Conservation (phyloP, 2,888 invertebrate species). For the Tineola bisselliella region DNA sequence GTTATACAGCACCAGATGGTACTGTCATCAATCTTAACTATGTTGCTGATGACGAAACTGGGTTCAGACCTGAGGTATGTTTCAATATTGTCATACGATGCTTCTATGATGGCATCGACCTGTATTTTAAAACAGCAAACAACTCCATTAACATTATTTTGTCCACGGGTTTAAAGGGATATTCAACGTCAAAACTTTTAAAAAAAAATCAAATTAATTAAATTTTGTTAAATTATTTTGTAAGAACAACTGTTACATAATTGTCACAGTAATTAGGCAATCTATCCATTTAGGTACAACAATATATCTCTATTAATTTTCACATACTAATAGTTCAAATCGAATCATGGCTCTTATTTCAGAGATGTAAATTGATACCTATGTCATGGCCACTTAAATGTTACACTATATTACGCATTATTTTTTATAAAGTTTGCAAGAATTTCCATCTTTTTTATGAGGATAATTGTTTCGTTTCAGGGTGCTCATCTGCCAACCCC, state of each 20-base stretch:
- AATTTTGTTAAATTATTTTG: too few relatives aligned
- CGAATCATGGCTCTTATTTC: background rate
- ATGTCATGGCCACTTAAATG: background rate
- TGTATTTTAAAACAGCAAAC: background rate
- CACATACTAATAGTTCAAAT: too few relatives aligned
- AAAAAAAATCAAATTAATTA: too few relatives aligned
- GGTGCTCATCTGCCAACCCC: constrained; percentile 80
- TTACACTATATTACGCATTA: background rate
- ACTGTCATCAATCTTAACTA: constrained; percentile 75
- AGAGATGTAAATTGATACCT: background rate
- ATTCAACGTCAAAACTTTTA: too few relatives aligned
- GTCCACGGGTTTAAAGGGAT: background rate
- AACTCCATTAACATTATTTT: too few relatives aligned
- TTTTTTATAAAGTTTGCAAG: too few relatives aligned
- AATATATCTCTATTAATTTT: too few relatives aligned
- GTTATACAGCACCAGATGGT: constrained; percentile 77
- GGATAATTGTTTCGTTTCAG: constrained; percentile 23
- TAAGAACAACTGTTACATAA: too few relatives aligned
- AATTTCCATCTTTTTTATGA: too few relatives aligned
- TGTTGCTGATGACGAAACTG: constrained; percentile 76
- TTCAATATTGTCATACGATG: background rate
- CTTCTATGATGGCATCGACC: background rate
- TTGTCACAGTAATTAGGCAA: too few relatives aligned
- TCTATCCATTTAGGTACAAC: too few relatives aligned
- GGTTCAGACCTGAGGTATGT: constrained; percentile 62